phyloP scores from a whole-genome alignment of 2,797 vertebrate genomes.

The Dicrostonyx torquatus region DNA sequence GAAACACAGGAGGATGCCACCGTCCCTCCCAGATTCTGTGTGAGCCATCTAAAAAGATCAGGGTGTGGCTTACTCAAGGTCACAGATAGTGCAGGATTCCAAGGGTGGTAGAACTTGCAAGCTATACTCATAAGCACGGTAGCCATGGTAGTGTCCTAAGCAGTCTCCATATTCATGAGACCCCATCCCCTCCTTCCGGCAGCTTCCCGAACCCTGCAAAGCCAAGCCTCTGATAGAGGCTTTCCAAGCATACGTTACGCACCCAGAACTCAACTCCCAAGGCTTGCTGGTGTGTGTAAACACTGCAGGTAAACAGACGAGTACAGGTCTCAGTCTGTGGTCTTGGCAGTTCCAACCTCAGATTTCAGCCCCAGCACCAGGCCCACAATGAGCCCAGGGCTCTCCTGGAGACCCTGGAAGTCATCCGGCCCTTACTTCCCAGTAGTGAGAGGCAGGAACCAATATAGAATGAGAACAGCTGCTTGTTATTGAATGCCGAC shows the following conservation, averaged over 20 bases:
- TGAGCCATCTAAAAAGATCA: slow-evolving; percentile 15
- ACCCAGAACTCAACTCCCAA: background rate
- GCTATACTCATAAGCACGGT: background rate
- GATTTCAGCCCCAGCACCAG: background rate
- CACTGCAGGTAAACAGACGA: background rate
- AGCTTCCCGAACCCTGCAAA: background rate
- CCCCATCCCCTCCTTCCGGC: background rate
- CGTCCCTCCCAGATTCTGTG: background rate
- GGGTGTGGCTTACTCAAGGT: background rate
- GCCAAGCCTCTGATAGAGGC: background rate
- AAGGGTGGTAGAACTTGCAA: background rate
- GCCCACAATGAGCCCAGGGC: background rate
- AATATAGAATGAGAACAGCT: background rate
- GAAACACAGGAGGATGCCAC: background rate
- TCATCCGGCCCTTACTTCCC: background rate
- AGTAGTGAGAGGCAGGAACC: background rate
- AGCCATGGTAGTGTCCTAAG: background rate
- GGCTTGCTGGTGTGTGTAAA: background rate
- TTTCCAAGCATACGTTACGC: background rate
- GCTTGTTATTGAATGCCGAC: rapidly evolving
- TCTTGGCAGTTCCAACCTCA: background rate
- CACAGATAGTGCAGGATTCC: background rate
- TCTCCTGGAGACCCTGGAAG: background rate
- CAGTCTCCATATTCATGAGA: background rate
- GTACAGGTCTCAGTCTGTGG: background rate